Evolutionary conservation across 2,113 vertebrate species (phyloP), one percentile per base, ranked within the genome.

Genomic region (Gymnarchus niloticus): DNA sequence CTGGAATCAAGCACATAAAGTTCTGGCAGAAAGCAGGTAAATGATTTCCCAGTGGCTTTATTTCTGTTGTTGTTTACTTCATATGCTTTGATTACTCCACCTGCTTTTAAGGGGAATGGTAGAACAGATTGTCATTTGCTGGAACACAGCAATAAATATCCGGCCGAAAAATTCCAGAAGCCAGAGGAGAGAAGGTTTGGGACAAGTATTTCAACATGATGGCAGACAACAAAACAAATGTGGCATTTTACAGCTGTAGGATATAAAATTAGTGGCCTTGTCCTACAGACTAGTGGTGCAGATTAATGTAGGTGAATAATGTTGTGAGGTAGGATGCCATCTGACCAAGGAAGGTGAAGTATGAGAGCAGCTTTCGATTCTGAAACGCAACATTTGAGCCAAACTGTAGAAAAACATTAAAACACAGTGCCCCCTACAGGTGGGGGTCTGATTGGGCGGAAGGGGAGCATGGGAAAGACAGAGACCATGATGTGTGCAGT

Each of bases 401-500:
- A 37, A 8, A 17, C 80, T 54, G 49, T 33, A 33, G 21, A 46
- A 37, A 37, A 10, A 2, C 48, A 7, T 78, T 28, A 57, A 44
- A 28, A n/a, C 17, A 56, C 28, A 78, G 56, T 85, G 8, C 88
- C 10, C 46, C 87, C 88, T 90, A 88, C 90, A 99, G 98, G 98
- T 0, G 98, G 98, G 86, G 98, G 98, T 89, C 90, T 99, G 77
- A 97, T 99, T 93, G 97, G 97, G 51, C 97, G 94, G 89, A 99
- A 97, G 91, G 98, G 97, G 87, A 96, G 93, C 91, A 92, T 95
- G 91, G 98, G 97, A 86, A 98, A 96, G 91, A 96, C 92, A 0
- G 98, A 99, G 89, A 99, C 97, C 1, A 99, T 99, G 97, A 97
- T 99, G 97, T 99, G 97, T 85, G 97, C 96, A 0, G 98, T 97